Percentiles rank a stretch among this genome's conserved stretches.
phyloP scores from a whole-genome alignment of 2,888 invertebrate species.

The Macrosiphum euphorbiae region DNA sequence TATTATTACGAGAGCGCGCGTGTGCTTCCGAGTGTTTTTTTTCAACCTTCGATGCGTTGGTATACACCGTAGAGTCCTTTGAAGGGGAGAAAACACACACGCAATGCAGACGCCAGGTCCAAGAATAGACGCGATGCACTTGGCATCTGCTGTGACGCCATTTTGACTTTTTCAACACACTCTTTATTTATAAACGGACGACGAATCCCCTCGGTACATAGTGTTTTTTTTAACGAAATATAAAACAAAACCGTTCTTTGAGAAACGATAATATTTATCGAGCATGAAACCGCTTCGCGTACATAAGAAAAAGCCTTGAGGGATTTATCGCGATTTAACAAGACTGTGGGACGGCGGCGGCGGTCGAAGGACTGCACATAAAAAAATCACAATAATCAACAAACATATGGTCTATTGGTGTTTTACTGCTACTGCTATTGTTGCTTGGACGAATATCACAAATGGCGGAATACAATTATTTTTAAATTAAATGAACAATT shows the following conservation, averaged over 20 bases:
- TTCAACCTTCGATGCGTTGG: slow-evolving; percentile 30
- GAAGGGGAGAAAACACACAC: slow-evolving; percentile 62
- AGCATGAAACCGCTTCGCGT: not conserved
- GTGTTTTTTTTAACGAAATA: slow-evolving; percentile 27
- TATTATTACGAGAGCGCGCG: not conserved
- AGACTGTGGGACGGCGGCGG: not conserved
- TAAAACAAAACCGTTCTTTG: slow-evolving; percentile 10
- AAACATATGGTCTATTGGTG: not conserved
- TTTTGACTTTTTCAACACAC: slow-evolving; percentile 64
- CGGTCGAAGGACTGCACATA: slow-evolving; percentile 4
- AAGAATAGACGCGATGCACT: slow-evolving; percentile 63
- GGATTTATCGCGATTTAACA: slow-evolving; percentile 18
- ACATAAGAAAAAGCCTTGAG: slow-evolving; percentile 10
- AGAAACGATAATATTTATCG: slow-evolving; percentile 1
- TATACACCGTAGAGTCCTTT: slow-evolving; percentile 43
- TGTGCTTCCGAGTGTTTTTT: not conserved
- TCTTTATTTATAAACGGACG: slow-evolving; percentile 63
- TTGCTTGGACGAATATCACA: not conserved
- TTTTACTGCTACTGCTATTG: not conserved
- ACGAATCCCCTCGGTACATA: slow-evolving; percentile 36
- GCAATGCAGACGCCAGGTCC: slow-evolving; percentile 61
- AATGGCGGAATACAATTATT: not conserved
- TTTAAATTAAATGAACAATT: slow-evolving; percentile 58
- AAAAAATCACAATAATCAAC: slow-evolving; percentile 8
- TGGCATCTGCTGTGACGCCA: slow-evolving; percentile 63